These are phyloP conservation scores for Psittacula derbiana DNA, from an alignment of 2,797 vertebrate genomes.

Conservation along the genomic window DNA sequence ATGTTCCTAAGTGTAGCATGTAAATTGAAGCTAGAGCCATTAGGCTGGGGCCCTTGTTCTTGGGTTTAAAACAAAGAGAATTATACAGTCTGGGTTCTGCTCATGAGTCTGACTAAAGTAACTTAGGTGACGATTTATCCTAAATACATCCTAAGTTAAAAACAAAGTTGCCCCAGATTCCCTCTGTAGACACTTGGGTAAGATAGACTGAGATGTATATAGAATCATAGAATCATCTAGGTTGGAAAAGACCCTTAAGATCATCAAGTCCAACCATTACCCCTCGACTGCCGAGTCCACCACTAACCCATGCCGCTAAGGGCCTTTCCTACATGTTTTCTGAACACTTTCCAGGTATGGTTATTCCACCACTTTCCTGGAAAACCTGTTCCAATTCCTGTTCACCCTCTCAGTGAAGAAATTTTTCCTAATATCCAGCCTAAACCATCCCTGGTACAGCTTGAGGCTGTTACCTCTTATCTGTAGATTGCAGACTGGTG, in stretches of 20 bases:
- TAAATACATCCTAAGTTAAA: neutral
- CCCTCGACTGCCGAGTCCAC: neutral
- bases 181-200: neutral
- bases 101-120: neutral
- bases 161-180: neutral
- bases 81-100: neutral
- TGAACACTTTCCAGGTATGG: neutral
- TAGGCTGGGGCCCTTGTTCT: neutral
- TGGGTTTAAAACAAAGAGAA: neutral
- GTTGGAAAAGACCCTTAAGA: neutral
- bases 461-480: neutral
- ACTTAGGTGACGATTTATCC: neutral
- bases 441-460: neutral
- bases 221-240: neutral
- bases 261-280: neutral
- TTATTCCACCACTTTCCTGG: neutral
- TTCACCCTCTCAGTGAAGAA: neutral
- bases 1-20: neutral
- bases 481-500: neutral
- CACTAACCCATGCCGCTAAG: neutral
- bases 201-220: neutral
- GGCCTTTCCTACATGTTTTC: neutral
- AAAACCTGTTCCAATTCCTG: neutral
- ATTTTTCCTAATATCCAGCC: neutral
- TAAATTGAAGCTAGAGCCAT: neutral